Evolutionary conservation across 2,888 invertebrate species (phyloP), one percentile per base, ranked within the genome.

Genomic region (Megastigmus dorsalis): DNA sequence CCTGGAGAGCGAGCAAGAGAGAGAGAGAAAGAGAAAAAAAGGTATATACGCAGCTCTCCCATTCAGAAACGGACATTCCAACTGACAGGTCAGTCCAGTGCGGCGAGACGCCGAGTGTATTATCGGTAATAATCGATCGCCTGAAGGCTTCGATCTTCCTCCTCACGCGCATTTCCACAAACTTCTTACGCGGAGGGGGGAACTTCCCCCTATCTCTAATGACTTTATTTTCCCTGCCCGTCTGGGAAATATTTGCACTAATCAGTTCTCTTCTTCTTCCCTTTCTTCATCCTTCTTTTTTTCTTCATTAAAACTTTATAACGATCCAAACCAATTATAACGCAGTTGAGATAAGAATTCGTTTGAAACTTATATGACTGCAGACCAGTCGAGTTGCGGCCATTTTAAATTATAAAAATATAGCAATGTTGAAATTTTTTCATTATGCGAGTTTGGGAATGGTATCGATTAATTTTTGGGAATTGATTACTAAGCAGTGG

Each of bases 121-220:
- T 66, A 66, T 60, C 59, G 26, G 1, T 28, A 41, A 72, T 60
- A 72, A 72, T 72, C 72, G 73, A 73, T 54, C 23, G 62, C 20
- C 28, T 2, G 28, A 28, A 28, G 36, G 23, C 0, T 18, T 7
- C 9, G 1, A 0, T 26, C 2, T 7, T 26, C 20, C 7, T n/a
- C n/a, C 10, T 9, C 28, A 3, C 26, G n/a, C 10, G 41, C 50
- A 30, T 36, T 65, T n/a, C n/a, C n/a, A n/a, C n/a, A n/a, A n/a
- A n/a, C n/a, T n/a, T n/a, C n/a, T 65, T 33, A 13, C 30, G 1
- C 30, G 36, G 15, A 13, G 15, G 15, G 3, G 1, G 28, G n/a
- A 59, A 50, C 36, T 59, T 55, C 36, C 28, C 43, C 18, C n/a
- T n/a, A n/a, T 13, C 33, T 41, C 20, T 41, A 48, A 59, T 28